These are phyloP conservation scores for Trinectes maculatus DNA, from an alignment of 2,113 vertebrate species.

Conservation along the genomic window DNA sequence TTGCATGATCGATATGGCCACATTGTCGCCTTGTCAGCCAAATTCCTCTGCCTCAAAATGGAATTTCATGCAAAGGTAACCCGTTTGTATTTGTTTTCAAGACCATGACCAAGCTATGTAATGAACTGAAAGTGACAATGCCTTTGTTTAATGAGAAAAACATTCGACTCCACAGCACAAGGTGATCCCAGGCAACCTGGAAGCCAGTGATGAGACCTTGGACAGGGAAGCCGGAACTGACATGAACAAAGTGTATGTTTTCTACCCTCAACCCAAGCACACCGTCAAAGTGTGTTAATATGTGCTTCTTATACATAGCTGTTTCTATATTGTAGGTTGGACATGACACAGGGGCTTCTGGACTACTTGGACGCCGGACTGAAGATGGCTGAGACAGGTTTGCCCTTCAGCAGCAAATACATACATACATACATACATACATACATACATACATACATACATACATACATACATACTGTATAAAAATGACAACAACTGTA, in stretches of 20 bases:
- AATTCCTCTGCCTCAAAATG: constrained; percentile 93
- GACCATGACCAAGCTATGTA: fast-evolving
- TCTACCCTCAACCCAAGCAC: background rate
- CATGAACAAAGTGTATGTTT: constrained; percentile 90
- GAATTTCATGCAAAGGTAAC: constrained; percentile 93
- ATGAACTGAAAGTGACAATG: background rate
- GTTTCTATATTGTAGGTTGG: constrained; percentile 80
- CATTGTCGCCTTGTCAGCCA: constrained; percentile 92
- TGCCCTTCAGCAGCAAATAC: background rate
- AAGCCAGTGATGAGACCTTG: constrained; percentile 89
- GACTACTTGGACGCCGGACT: constrained; percentile 92
- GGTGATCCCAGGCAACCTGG: constrained; percentile 87
- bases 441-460: no score
- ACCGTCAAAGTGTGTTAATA: background rate
- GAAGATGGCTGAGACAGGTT: constrained; percentile 90
- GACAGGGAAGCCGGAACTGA: constrained; percentile 89
- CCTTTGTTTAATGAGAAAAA: background rate
- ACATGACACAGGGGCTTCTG: constrained; percentile 91
- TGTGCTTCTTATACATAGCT: background rate
- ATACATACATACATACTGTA: no score
- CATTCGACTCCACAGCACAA: constrained; percentile 67
- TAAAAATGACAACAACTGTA: no score
- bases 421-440: no score
- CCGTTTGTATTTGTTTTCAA: background rate
- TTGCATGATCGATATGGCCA: constrained; percentile 94